phyloP scores from a whole-genome alignment of 1,140 invertebrate genomes.

The Agrypnia vestita region DNA sequence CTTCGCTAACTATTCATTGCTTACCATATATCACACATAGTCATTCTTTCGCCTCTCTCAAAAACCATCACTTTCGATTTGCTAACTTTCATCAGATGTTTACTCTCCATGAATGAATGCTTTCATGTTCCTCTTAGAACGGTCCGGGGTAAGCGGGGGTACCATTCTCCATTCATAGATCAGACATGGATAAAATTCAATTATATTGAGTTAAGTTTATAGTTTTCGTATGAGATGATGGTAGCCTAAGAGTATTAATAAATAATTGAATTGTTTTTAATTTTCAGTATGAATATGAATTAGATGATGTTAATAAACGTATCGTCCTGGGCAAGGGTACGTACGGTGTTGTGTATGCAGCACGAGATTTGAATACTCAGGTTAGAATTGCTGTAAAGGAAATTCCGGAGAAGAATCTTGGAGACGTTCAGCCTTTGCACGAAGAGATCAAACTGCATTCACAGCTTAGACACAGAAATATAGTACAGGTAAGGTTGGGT shows the following conservation, averaged over 20 bases:
- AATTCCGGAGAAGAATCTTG: slow-evolving; percentile 96
- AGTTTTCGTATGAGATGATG: background rate
- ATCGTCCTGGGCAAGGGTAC: slow-evolving; percentile 96
- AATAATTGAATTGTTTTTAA: background rate
- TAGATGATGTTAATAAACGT: slow-evolving; percentile 91
- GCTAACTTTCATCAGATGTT: no score
- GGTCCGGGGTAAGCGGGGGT: no score
- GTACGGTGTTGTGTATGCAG: slow-evolving; percentile 96
- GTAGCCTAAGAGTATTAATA: background rate
- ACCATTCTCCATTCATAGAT: no score
- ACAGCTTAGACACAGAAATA: slow-evolving; percentile 95
- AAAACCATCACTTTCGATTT: no score
- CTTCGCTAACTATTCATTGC: no score
- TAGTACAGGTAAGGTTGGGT: slow-evolving; percentile 84
- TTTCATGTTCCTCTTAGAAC: no score
- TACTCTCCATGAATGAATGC: no score
- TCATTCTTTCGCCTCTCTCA: no score
- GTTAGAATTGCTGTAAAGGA: slow-evolving; percentile 98
- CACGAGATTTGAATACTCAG: slow-evolving; percentile 95
- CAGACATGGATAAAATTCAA: no score
- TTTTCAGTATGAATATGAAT: slow-evolving; percentile 94
- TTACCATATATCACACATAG: no score
- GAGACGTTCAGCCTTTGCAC: slow-evolving; percentile 97
- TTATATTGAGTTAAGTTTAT: no score
- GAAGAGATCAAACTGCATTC: slow-evolving; percentile 99